A percentile compares a stretch with the other conserved stretches of the same genome.
phyloP scores from a whole-genome alignment of 2,888 invertebrate species.

The Lasioglossum marginatum region DNA sequence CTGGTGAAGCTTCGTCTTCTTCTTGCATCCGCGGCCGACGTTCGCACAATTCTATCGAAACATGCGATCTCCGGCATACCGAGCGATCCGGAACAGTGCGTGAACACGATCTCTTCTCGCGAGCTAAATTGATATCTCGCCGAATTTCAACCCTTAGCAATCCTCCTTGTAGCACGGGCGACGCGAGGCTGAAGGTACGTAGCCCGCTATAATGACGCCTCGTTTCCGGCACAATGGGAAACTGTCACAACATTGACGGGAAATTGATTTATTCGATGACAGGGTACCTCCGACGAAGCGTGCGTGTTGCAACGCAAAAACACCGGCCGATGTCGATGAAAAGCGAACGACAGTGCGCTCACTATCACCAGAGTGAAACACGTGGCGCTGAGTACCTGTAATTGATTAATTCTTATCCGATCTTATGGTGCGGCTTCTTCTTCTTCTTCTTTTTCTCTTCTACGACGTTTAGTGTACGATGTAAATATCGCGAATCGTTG shows the following conservation, averaged over 20 bases:
- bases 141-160: not conserved
- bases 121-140: not conserved
- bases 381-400: slow-evolving; percentile 51
- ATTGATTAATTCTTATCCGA: not conserved
- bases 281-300: slow-evolving; percentile 12
- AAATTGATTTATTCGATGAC: slow-evolving; percentile 47
- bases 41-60: not conserved
- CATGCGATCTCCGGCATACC: not conserved
- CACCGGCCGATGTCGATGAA: slow-evolving; percentile 39
- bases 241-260: not conserved
- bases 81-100: slow-evolving; percentile 5
- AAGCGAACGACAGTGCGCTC: slow-evolving; percentile 36
- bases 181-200: not conserved
- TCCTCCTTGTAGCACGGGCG: not conserved
- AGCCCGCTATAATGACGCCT: not conserved
- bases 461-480: not conserved
- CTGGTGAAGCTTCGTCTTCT: slow-evolving; percentile 30
- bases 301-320: slow-evolving; percentile 15
- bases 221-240: not conserved
- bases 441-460: not conserved
- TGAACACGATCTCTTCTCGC: not conserved
- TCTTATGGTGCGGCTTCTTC: not conserved
- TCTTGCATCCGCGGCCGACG: slow-evolving; percentile 17
- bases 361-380: slow-evolving; percentile 58
- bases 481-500: slow-evolving; percentile 19